Evolutionary conservation across 2,888 invertebrate species (phyloP), one percentile per base, ranked within the genome.

Genomic region (Idaea biselata): DNA sequence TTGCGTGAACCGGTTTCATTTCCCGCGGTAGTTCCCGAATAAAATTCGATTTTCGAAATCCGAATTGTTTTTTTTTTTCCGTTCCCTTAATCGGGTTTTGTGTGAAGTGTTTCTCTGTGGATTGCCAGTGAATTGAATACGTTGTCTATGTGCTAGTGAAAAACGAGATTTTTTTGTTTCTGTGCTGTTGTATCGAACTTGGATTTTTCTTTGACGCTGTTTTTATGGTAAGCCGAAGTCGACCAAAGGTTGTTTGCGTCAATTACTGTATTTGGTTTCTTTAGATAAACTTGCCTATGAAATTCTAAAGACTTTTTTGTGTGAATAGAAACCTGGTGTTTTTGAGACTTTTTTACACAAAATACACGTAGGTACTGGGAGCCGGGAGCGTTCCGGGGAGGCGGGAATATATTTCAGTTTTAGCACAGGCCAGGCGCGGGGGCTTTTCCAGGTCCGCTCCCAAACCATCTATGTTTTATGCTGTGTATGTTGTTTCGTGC

Each of bases 161-260:
- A 82, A 84, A 84, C 82, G 63, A 78, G 82, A 17, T 55, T 14
- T 84, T 86, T 68, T 72, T 74, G 77, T 73, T 78, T 80, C 74
- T 83, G 87, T 87, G 87, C 77, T 73, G 75, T 76, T 62, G 58
- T 64, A 68, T 73, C 68, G 71, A 75, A 79, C 73, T 86, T 83
- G 89, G 89, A 88, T 85, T 84, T 87, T 89, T 85, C 82, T 83
- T 76, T 75, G 75, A 67, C 69, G 73, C 68, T 61, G 79, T 84
- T 86, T 84, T 87, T 88, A 86, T 88, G 87, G 91, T 91, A 76
- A 87, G 90, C 86, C 65, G 60, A 73, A 44, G 44, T 44, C 44
- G 44, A 73, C 76, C 74, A 78, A 77, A 70, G 75, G 76, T 74
- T 75, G 67, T 61, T 71, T 71, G 68, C 58, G 68, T 68, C 64